These are phyloP conservation scores for Carassius carassius DNA, from an alignment of 2,113 vertebrate species.

Conservation along the genomic window DNA sequence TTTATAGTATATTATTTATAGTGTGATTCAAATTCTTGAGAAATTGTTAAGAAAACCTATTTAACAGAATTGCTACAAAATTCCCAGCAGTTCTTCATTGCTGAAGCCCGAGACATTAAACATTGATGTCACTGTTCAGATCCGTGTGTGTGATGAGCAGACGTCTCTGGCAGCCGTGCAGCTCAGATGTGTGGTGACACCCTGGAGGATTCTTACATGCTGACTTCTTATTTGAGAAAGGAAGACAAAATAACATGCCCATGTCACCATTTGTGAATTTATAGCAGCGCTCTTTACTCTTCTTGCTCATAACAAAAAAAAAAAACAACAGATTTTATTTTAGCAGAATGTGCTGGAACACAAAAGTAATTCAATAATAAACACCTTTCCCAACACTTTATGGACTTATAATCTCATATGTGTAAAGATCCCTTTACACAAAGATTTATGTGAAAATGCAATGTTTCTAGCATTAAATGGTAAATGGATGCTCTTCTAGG, in stretches of 20 bases:
- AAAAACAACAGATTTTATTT: background rate
- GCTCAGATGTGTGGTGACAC: background rate
- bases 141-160: background rate
- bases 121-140: background rate
- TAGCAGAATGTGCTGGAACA: background rate
- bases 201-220: background rate
- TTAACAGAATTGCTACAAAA: background rate
- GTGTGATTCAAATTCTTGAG: background rate
- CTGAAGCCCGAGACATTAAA: background rate
- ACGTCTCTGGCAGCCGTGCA: background rate
- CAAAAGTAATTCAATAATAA: background rate
- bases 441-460: background rate
- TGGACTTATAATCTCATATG: background rate
- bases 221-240: background rate
- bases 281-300: background rate
- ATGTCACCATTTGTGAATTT: background rate
- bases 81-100: background rate
- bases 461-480: background rate
- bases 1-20: background rate
- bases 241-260: background rate
- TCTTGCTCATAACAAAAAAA: background rate
- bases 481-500: background rate
- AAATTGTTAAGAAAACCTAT: background rate
- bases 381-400: background rate
- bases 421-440: background rate